Evolutionary conservation across 2,113 vertebrate genomes (phyloP).

Genomic region (Symphodus melops): DNA sequence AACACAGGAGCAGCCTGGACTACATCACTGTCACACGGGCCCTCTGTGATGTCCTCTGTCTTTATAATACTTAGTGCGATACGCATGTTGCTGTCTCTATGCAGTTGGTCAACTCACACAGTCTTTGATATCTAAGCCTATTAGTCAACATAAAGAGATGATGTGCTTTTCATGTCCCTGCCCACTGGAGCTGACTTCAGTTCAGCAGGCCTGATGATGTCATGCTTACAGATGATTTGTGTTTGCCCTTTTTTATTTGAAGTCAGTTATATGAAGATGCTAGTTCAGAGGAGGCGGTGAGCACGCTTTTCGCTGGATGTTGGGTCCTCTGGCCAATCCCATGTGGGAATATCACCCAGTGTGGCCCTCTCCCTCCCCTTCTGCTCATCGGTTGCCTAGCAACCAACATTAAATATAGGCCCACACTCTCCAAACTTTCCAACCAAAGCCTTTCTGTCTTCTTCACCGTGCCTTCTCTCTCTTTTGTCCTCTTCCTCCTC

Average conservation of each 20-base stretch:
- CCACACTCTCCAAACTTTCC: constrained; percentile 79
- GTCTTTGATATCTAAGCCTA: constrained; percentile 3
- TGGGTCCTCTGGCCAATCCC: constrained; percentile 26
- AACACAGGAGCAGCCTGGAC: constrained; percentile 65
- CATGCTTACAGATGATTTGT: constrained; percentile 30
- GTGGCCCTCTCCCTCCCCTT: constrained; percentile 76
- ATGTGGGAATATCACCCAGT: constrained; percentile 55
- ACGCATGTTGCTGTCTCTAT: constrained; percentile 46
- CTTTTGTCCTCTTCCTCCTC: constrained; percentile 20
- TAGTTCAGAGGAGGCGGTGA: constrained; percentile 11
- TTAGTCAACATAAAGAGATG: constrained; percentile 5
- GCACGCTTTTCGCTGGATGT: constrained; percentile 8
- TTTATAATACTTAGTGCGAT: constrained; percentile 47
- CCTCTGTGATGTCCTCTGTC: constrained; percentile 59
- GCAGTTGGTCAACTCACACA: background rate
- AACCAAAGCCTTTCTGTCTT: constrained; percentile 79
- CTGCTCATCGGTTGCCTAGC: constrained; percentile 80
- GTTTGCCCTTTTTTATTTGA: constrained; percentile 9
- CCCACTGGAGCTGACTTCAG: constrained; percentile 8
- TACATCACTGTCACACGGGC: constrained; percentile 74
- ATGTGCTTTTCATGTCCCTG: constrained; percentile 17
- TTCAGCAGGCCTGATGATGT: constrained; percentile 38
- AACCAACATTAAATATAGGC: constrained; percentile 86
- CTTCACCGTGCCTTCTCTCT: constrained; percentile 38
- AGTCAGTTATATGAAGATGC: background rate